Conservation (phyloP, 92 coral and sea anemone species). For the Umimayanthus kanabou region DNA sequence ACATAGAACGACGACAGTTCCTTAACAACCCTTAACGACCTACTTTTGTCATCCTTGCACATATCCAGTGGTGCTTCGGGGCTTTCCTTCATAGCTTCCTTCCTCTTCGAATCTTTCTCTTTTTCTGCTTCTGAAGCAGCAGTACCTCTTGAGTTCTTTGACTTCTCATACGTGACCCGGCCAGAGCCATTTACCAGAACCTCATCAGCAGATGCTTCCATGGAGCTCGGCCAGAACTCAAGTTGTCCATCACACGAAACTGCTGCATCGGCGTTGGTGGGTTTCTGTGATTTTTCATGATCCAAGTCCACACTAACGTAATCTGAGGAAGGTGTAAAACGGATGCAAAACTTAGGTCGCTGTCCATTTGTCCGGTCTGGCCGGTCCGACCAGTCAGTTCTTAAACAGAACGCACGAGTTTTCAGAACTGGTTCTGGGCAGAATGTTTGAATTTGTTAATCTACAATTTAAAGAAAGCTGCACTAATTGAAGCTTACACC, state of each 20-base stretch:
- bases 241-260: not conserved
- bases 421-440: no score
- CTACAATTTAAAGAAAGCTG: no score
- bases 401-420: no score
- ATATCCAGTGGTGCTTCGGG: not conserved
- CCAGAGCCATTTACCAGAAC: not conserved
- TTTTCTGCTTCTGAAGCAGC: conserved; percentile 25
- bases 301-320: conserved; percentile 40
- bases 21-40: not conserved
- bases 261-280: not conserved
- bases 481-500: not conserved
- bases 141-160: not conserved
- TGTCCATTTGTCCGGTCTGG: no score
- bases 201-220: conserved; percentile 16
- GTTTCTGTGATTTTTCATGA: conserved; percentile 9
- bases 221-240: conserved; percentile 14
- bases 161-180: conserved; percentile 3
- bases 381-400: no score
- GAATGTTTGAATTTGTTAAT: no score
- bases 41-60: conserved; percentile 39
- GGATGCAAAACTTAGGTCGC: no score
- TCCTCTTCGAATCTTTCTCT: conserved; percentile 28
- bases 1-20: not conserved
- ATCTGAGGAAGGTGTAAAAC: conserved; percentile 4
- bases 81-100: conserved; percentile 31